Base-by-base conservation (phyloP, 2,797 vertebrate genomes). In the Microctenopoma lineatum region DNA sequence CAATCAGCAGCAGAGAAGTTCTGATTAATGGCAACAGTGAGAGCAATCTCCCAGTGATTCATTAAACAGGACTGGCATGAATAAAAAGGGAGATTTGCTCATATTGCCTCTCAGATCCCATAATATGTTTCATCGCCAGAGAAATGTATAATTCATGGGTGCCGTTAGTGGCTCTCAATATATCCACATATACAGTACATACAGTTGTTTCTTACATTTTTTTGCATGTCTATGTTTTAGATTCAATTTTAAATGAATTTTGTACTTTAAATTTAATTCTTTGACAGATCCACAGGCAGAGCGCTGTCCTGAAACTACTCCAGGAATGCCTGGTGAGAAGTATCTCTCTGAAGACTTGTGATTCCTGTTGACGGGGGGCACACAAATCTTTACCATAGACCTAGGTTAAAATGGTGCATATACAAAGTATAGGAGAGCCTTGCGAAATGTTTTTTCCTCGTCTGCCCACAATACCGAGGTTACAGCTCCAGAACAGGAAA, bases 51-150 rank as follows among this genome's bases (percentile, higher is more conserved):
- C 79, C 64, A 81, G 84, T 83, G 89, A 91, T 93, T 93, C 83
- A 92, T 93, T 93, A 92, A 92, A 90, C 83, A 87, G 82, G 79
- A 77, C 88, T 83, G 89, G 89, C 85, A 87, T 91, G 86, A 90
- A 93, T 90, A 91, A 92, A 91, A 93, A 92, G 88, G 87, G 79
- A 91, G 82, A 90, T 91, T 89, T 85, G 84, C 88, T 90, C 84
- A 84, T 92, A 93, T 91, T 90, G 89, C 88, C 81, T 85, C 85
- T 92, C 85, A 90, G 83, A 91, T 90, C 80, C 85, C 73, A 90
- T 93, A 92, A 92, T 90, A 89, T 92, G 82, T 90, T 85, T 84
- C 73, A 79, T 90, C 80, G 74, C 88, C 66, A 77, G 84, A 84
- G 86, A 72, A 78, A 92, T 92, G 84, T 87, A 89, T 92, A 89